Evolutionary conservation across 1,140 invertebrate genomes (phyloP).

Genomic region (Episyrphus balteatus): DNA sequence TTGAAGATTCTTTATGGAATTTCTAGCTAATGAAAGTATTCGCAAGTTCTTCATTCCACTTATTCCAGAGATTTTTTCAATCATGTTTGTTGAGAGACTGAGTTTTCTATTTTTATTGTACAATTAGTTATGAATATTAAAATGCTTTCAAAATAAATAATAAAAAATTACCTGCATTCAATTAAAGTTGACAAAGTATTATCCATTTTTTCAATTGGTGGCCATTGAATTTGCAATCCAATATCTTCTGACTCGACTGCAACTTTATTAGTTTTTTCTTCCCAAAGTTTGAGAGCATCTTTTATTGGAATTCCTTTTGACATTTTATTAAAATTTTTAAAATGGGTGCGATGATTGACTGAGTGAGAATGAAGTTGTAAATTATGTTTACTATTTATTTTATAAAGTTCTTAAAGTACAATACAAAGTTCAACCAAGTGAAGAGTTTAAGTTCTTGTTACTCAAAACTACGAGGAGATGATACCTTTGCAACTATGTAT

Average conservation of each 20-base stretch:
- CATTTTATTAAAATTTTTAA: conserved; percentile 12
- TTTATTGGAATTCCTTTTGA: conserved; percentile 52
- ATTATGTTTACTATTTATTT: too few relatives aligned
- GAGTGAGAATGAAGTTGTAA: too few relatives aligned
- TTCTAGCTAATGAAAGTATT: conserved; percentile 75
- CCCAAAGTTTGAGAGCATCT: conserved; percentile 69
- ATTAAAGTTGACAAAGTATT: conserved; percentile 48
- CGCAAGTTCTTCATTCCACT: conserved; percentile 70
- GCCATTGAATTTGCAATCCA: conserved; percentile 66
- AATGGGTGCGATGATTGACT: too few relatives aligned
- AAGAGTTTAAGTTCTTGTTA: too few relatives aligned
- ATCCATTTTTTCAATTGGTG: conserved; percentile 75
- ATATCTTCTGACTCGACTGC: conserved; percentile 61
- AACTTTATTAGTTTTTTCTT: conserved; percentile 60
- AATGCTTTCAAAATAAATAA: too few relatives aligned
- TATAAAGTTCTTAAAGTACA: too few relatives aligned
- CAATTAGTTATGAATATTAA: too few relatives aligned
- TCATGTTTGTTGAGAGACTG: conserved; percentile 83
- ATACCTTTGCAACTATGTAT: too few relatives aligned
- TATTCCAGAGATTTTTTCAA: conserved; percentile 75
- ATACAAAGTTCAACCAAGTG: too few relatives aligned
- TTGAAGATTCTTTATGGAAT: conserved; percentile 79
- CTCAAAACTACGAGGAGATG: too few relatives aligned
- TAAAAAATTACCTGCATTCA: conserved; percentile 46
- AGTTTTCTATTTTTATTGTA: too few relatives aligned